Conservation (phyloP, 2,888 invertebrate species). For the Ochlodes sylvanus region DNA sequence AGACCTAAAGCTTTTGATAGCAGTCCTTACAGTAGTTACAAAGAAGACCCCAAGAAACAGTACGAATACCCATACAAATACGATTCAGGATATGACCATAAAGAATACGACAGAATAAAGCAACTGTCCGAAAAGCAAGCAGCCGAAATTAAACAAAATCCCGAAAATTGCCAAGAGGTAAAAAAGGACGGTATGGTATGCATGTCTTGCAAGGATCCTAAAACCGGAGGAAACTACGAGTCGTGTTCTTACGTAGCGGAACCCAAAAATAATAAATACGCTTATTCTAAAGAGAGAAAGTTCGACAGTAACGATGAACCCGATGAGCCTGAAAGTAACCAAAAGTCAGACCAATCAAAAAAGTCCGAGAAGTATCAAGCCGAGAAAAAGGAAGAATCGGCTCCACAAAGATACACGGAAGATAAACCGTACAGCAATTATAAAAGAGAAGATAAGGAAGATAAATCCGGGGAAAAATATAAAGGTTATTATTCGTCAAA, state of each 20-base stretch:
- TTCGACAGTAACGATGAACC: slow-evolving; percentile 86
- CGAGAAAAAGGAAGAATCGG: slow-evolving; percentile 56
- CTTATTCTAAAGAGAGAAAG: slow-evolving; percentile 87
- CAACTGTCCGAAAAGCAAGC: slow-evolving; percentile 87
- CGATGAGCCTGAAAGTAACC: slow-evolving; percentile 73
- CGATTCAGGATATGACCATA: slow-evolving; percentile 80
- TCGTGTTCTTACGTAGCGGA: slow-evolving; percentile 91
- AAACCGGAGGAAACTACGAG: slow-evolving; percentile 91
- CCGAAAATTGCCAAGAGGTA: slow-evolving; percentile 87
- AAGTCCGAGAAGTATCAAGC: slow-evolving; percentile 68
- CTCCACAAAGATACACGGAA: slow-evolving; percentile 58
- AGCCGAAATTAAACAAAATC: slow-evolving; percentile 85
- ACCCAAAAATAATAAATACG: slow-evolving; percentile 89
- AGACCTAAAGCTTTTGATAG: slow-evolving; percentile 82
- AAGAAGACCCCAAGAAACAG: slow-evolving; percentile 68
- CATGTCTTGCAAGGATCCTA: slow-evolving; percentile 89
- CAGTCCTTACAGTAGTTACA: slow-evolving; percentile 75
- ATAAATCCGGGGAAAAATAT: slow-evolving; percentile 65
- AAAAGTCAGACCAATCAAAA: slow-evolving; percentile 66
- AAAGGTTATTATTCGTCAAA: slow-evolving; percentile 73
- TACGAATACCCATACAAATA: slow-evolving; percentile 80
- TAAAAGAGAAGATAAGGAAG: slow-evolving; percentile 57
- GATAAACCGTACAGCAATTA: slow-evolving; percentile 61
- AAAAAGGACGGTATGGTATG: slow-evolving; percentile 88
- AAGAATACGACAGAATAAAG: slow-evolving; percentile 84